Base-by-base conservation (phyloP, 2,888 invertebrate genomes). In the Nasonia oneida region DNA sequence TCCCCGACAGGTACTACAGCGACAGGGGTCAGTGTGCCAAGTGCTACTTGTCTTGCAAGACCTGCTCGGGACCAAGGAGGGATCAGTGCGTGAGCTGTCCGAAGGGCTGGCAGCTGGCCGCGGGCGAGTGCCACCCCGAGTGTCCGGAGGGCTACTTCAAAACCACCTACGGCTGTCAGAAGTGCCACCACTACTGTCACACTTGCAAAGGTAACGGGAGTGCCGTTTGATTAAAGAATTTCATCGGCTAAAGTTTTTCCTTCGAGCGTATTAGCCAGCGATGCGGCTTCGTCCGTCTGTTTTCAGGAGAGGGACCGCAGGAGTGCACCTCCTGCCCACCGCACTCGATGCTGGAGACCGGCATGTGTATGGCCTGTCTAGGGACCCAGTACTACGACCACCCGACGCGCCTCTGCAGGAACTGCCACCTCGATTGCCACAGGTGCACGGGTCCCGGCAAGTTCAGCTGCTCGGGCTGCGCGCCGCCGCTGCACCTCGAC, bases 91-190 rank as follows among this genome's bases (percentile, higher is more conserved):
- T 98, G 0, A 96, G 96, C 29, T 98, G 98, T 92, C 97, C 97
- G 0, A 94, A 94, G 5, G 96, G 96, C 4, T 97, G 97, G 97
- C 96, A 96, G 92, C 94, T 98, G 86, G 96, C 97, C 0, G 97
- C 97, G 2, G 97, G 97, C 2, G 97, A 97, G 92, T 98, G 98
- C 90, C 96, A 97, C 90, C 96, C 97, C 0, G 96, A 97, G 90
- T 98, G 98, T 93, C 97, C 98, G 0, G 96, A 97, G 93, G 97
- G 97, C 67, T 97, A 97, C 94, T 98, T 97, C 94, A 96, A 97
- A 93, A 96, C 96, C 5, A 95, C 95, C 88, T 97, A 95, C 90
- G 97, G 97, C 12, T 98, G 98, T 91, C 96, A 97, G 88, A 97
- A 97, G 93, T 98, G 98, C 94, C 97, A 98, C 94, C 97, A 97